A percentile compares a stretch with the other conserved stretches of the same genome.
Conservation (phyloP, 2,888 invertebrate genomes). For the Teinopalpus imperialis region DNA sequence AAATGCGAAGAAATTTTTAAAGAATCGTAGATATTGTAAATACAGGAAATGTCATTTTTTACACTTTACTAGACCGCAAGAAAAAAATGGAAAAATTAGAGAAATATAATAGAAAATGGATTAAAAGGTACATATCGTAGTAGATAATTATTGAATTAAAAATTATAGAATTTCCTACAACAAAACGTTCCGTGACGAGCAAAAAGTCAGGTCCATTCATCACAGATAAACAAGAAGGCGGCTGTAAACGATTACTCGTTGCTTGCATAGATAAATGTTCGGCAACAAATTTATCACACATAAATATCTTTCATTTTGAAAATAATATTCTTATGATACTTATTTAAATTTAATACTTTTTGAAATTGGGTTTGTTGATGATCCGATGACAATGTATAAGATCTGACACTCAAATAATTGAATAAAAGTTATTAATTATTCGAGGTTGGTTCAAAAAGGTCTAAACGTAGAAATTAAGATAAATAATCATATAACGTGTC, state of each 20-base stretch:
- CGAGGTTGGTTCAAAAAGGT: no score
- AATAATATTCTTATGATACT: no score
- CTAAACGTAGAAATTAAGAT: no score
- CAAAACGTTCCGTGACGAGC: constrained; percentile 77
- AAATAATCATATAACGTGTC: no score
- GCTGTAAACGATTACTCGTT: not conserved
- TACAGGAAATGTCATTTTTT: constrained; percentile 52
- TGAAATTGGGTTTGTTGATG: no score
- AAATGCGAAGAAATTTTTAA: constrained; percentile 55
- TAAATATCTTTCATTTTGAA: no score
- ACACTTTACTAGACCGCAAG: constrained; percentile 43
- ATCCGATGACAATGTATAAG: no score
- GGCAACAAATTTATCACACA: no score
- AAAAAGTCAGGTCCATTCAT: constrained; percentile 63
- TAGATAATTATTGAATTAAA: constrained; percentile 64
- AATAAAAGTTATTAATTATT: no score
- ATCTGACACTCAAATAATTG: no score
- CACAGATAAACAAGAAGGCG: constrained; percentile 16
- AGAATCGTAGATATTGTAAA: constrained; percentile 42
- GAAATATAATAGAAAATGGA: constrained; percentile 38
- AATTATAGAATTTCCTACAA: constrained; percentile 73
- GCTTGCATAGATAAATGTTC: constrained; percentile 12
- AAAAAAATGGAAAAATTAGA: constrained; percentile 31
- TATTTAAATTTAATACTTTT: no score
- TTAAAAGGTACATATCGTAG: constrained; percentile 58